Evolutionary conservation across 2,888 invertebrate genomes (phyloP).

Genomic region (Oasisia sp.): DNA sequence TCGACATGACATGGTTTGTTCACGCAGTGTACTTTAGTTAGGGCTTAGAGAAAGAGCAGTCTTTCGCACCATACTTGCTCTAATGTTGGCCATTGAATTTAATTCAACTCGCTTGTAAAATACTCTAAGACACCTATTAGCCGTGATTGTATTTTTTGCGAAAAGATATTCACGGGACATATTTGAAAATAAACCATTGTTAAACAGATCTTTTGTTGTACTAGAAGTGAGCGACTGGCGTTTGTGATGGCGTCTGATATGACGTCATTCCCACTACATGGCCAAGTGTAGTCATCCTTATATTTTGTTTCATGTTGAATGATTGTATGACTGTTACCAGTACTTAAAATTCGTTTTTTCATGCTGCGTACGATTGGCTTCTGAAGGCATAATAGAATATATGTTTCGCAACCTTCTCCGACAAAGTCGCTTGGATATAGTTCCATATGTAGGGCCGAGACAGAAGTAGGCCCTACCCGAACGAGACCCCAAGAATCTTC

Average conservation of each 20-base stretch:
- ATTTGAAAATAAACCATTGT: neutral
- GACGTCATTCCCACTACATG: neutral
- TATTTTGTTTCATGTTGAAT: too few species aligned
- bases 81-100: neutral
- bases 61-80: neutral
- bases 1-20: neutral
- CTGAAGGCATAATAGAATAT: too few species aligned
- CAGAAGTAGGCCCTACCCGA: too few species aligned
- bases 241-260: neutral
- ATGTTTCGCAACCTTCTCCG: too few species aligned
- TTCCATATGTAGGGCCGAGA: too few species aligned
- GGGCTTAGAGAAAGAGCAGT: neutral
- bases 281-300: neutral
- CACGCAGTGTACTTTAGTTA: neutral
- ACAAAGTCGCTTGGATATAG: too few species aligned
- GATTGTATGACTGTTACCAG: too few species aligned
- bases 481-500: too few species aligned
- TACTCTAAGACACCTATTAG: neutral
- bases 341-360: too few species aligned
- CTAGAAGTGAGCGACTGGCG: neutral
- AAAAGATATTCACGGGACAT: neutral
- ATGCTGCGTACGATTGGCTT: too few species aligned
- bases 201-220: neutral
- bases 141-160: neutral
- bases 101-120: slow-evolving; percentile 17